Percentiles rank a stretch among this genome's conserved stretches.
Conservation (phyloP, 2,797 vertebrate species). For the Parauchenoglanis punctatus region DNA sequence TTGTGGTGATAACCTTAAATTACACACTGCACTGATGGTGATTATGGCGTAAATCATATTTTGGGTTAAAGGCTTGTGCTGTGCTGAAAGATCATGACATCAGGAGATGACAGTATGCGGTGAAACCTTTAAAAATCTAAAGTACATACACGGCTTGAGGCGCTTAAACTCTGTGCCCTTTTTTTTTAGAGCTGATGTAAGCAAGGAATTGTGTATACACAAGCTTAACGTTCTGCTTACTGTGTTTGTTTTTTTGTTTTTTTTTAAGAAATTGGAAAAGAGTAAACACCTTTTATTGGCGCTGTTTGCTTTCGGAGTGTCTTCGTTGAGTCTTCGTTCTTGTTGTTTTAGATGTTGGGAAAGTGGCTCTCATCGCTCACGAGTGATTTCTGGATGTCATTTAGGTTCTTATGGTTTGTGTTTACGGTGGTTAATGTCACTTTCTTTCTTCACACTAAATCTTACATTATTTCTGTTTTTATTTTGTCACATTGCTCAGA, state of each 20-base stretch:
- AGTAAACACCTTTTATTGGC: rapidly evolving
- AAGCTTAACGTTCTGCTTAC: neutral
- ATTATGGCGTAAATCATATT: conserved; percentile 27
- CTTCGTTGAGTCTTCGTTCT: neutral
- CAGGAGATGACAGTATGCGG: neutral
- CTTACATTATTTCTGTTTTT: neutral
- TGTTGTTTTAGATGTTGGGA: neutral
- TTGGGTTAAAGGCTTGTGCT: conserved; percentile 20
- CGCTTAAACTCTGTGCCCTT: neutral
- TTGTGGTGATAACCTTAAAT: conserved; percentile 34
- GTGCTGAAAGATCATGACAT: conserved; percentile 32
- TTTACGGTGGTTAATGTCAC: neutral
- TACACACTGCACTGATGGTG: conserved; percentile 5
- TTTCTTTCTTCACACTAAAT: too few species aligned
- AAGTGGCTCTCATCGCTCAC: neutral
- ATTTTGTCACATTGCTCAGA: neutral
- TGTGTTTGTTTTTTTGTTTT: neutral
- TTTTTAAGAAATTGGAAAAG: neutral
- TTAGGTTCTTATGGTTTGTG: neutral
- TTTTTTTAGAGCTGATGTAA: neutral
- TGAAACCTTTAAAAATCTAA: neutral
- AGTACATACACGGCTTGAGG: neutral
- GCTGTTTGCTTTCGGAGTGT: neutral
- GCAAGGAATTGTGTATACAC: neutral
- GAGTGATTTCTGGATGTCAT: neutral